Base-by-base conservation (phyloP, 2,797 vertebrate genomes). In the Eulemur mongoz region DNA sequence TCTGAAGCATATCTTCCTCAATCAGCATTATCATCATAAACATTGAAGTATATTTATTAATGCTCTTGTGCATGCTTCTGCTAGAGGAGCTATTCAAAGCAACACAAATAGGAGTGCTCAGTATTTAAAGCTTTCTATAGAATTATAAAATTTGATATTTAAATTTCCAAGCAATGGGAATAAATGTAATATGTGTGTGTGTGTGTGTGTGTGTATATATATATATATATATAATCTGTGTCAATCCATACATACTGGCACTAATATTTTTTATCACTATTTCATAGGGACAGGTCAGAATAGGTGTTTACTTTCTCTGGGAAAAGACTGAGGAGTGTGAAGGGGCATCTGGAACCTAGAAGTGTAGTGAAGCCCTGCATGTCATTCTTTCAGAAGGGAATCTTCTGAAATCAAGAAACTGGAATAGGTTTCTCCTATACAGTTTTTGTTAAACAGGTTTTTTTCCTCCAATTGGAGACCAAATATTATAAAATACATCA, bases 21-120 rank as follows among this genome's bases (percentile, higher is more conserved):
- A 79, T 97, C 91, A 92, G 78, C 80, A 75, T 93, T 75, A 79
- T 59, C 54, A 27, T 81, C 85, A 91, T 83, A 81, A 94, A 94
- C 72, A 95, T n/a, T 67, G 52, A 89, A 91, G 63, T 83, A n/a
- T 81, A 86, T 91, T 97, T 97, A 93, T 97, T 95, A 93, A 76
- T 73, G 17, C 65, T 91, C 78, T 95, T 50, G 3, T 48, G 20
- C 20, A 38, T 50, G 78, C 4, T 43, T 84, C 85, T 91, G 23
- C 80, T 22, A 85, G 20, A 30, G 38, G 45, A 90, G 72, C 61
- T 84, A 95, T 81, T 89, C 67, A 93, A 73, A 93, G 57, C 38
- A 48, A 50, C 32, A 48, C 6, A 67, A 93, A 92, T 52, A 93
- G 67, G 48, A 63, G 8, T 25, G 48, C n/a, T 85, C n/a, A 6